Percentiles rank a stretch among this genome's conserved stretches.
These are phyloP conservation scores for Liasis olivaceus DNA, from an alignment of 2,797 vertebrate species.

Conservation along the genomic window DNA sequence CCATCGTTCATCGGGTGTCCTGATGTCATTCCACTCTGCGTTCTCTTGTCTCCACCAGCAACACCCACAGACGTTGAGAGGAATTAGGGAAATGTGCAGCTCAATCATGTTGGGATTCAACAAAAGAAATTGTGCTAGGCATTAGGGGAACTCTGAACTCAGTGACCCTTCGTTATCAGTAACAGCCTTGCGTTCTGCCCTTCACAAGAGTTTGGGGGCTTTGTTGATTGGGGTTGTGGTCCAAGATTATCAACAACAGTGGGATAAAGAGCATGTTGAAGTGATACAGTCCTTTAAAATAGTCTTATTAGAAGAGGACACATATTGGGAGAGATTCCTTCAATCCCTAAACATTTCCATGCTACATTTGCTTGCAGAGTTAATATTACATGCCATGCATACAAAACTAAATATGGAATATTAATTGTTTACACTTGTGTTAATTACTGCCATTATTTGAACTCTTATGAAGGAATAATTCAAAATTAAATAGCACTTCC, in stretches of 20 bases:
- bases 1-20: too few relatives aligned
- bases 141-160: not conserved
- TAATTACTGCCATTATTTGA: conserved; percentile 38
- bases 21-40: not conserved
- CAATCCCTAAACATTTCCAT: conserved; percentile 24
- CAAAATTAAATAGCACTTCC: conserved; percentile 7
- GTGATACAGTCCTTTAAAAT: conserved; percentile 20
- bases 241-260: not conserved
- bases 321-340: conserved; percentile 27
- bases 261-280: conserved; percentile 5
- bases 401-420: conserved; percentile 38
- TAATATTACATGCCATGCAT: conserved; percentile 7
- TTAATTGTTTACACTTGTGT: conserved; percentile 47
- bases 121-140: not conserved
- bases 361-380: conserved; percentile 26
- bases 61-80: not conserved
- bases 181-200: not conserved
- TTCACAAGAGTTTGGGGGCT: not conserved
- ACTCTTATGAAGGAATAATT: conserved; percentile 23
- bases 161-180: not conserved
- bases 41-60: not conserved
- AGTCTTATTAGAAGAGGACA: not conserved
- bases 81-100: not conserved
- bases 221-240: not conserved
- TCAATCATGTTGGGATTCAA: not conserved